These are phyloP conservation scores for Stramonita haemastoma DNA, from an alignment of 2,888 invertebrate genomes.

Conservation along the genomic window DNA sequence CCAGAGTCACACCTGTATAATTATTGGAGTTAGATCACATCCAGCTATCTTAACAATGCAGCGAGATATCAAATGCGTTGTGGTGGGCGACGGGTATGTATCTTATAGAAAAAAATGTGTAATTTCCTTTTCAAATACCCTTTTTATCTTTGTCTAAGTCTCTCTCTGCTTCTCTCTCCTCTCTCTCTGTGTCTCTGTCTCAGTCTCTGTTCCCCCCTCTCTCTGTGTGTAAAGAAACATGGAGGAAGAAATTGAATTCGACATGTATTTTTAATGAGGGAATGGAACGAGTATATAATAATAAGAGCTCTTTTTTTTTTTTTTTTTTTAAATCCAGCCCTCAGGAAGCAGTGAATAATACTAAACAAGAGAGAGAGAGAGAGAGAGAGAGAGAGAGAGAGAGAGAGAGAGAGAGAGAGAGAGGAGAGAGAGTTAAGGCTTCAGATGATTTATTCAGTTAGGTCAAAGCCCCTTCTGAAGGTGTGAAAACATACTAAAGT, in stretches of 20 bases:
- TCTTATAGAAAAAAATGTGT: not conserved
- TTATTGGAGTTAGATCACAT: not conserved
- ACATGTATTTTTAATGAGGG: not conserved
- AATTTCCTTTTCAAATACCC: not conserved
- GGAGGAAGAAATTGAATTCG: too few relatives aligned
- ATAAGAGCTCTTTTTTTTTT: too few relatives aligned
- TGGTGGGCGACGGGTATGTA: slow-evolving; percentile 97
- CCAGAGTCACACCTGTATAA: not conserved
- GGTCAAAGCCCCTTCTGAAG: too few relatives aligned
- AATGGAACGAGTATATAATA: too few relatives aligned
- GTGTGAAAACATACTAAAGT: too few relatives aligned
- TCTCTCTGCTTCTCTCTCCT: not conserved
- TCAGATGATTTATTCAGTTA: too few relatives aligned
- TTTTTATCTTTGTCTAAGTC: not conserved
- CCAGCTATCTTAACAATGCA: slow-evolving; percentile 84
- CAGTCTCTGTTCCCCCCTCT: not conserved
- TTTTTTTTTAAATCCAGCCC: too few relatives aligned
- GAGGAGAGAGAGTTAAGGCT: too few relatives aligned
- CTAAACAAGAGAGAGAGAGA: too few relatives aligned
- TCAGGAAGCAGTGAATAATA: too few relatives aligned
- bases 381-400: too few relatives aligned
- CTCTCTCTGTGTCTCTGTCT: slow-evolving; percentile 5
- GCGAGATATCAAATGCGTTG: slow-evolving; percentile 97
- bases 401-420: too few relatives aligned
- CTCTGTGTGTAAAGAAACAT: not conserved